Evolutionary conservation across 2,797 vertebrate species (phyloP), one percentile per base, ranked within the genome.

Genomic region (Hyperoplus lanceolatus): DNA sequence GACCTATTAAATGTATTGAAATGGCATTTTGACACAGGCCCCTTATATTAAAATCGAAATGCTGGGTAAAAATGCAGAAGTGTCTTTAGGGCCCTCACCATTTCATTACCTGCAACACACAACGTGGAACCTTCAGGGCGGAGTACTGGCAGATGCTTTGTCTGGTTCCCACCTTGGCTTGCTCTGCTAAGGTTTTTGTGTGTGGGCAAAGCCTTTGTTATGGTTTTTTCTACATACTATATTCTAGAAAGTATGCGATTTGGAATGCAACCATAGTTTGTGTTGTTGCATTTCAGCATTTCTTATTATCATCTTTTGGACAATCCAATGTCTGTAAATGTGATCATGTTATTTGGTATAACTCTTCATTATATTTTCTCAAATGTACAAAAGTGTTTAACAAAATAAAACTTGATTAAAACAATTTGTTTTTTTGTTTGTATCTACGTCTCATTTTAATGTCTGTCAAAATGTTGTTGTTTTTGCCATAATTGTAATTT

Each of bases 401-500:
- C 2, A 8, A 29, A 74, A 84, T 77, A 66, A 61, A 79, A 2
- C 13, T 53, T 13, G 8, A 48, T 62, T 1, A 38, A 75, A 55
- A 1, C 1, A 21, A 67, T 55, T 12, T 48, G 3, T 5, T 61
- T 3, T 61, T 39, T 1, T 48, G 68, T 68, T 14, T 68, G 36
- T 4, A 6, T 62, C 39, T 61, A 53, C 39, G 1, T 43, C n/a
- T 50, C 1, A 55, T 46, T 46, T 38, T 46, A 3, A 46, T 63
- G 4, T 18, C 8, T 48, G 2, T 46, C 49, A 56, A 42, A 56
- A 38, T 70, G 29, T 48, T 48, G 45, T n/a, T 66, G 1, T 6
- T 43, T 43, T 43, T 43, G 42, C 9, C 42, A 43, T 43, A 43
- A 43, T 29, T 29, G 29, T 29, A 29, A 29, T 29, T 29, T 29